Base-by-base conservation (phyloP, 2,113 vertebrate species). In the Thalassarche chlororhynchos region DNA sequence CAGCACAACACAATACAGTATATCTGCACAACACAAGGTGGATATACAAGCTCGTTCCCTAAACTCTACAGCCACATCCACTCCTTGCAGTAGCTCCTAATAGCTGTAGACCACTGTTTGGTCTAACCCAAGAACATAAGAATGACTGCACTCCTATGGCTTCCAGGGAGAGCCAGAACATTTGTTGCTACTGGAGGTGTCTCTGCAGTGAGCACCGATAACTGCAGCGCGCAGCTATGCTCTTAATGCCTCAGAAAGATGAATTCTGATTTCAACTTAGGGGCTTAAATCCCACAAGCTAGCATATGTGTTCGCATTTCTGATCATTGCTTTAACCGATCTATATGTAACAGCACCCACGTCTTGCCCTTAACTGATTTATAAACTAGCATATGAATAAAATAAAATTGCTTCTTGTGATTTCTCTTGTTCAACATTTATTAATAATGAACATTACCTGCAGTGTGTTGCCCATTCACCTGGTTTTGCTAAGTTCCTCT, bases 51-150 rank as follows among this genome's bases (percentile, higher is more conserved):
- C 25, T 51, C 24, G 24, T 28, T 77, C 44, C 20, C n/a, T 38
- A 9, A 85, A 55, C n/a, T 38, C 47, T 31, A 32, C 40, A 80
- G 80, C 54, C 34, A 79, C 47, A 74, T n/a, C 46, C 31, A 66
- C 9, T 18, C 32, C 34, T 38, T 1, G 0, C 21, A 34, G 32
- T n/a, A 57, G 19, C n/a, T 21, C 7, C 0, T 8, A 60, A 65
- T 1, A 76, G 32, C 57, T 70, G 57, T 8, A 60, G 38, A 42
- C 17, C 13, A 31, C 36, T 32, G 54, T 44, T 31, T 44, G 42
- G 36, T 68, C 28, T 74, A 62, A 58, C 12, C 23, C 29, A 32
- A 46, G 36, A 54, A 55, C 2, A 1, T 26, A 57, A 70, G 42
- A 69, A 58, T 21, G 34, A 60, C n/a, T 34, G 44, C 12, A 12